These are phyloP conservation scores for Monomorium pharaonis DNA, from an alignment of 1,140 invertebrate genomes.

Conservation along the genomic window DNA sequence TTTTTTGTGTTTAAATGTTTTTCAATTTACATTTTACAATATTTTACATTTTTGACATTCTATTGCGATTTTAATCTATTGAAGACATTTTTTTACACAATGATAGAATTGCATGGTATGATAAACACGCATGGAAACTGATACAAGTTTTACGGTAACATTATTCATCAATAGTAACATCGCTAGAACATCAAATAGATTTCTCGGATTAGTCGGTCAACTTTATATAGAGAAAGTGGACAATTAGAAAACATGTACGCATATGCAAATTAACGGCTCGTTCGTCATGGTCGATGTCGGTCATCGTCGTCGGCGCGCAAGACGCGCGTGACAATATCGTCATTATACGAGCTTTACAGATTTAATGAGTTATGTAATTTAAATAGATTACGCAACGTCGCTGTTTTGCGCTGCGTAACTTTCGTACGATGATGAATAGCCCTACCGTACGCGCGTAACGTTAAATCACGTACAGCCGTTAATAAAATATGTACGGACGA, in stretches of 20 bases:
- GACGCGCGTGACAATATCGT: conserved; percentile 10
- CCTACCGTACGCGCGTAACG: not conserved
- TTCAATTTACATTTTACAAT: not conserved
- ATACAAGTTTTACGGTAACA: not conserved
- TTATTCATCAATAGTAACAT: not conserved
- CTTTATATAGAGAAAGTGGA: conserved; percentile 38
- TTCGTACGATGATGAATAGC: conserved; percentile 27
- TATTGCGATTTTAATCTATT: not conserved
- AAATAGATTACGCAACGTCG: conserved; percentile 40
- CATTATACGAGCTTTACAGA: conserved; percentile 24
- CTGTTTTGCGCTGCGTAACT: conserved; percentile 11
- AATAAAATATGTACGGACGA: conserved; percentile 12
- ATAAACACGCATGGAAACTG: not conserved
- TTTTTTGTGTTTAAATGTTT: not conserved
- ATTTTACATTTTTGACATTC: not conserved
- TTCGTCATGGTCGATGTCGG: not conserved
- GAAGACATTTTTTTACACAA: not conserved
- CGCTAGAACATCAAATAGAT: not conserved
- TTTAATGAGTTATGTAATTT: conserved; percentile 48
- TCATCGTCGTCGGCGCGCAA: not conserved
- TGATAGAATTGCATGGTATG: not conserved
- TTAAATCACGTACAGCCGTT: conserved; percentile 25
- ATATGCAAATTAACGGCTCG: conserved; percentile 25
- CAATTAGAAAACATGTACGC: conserved; percentile 23
- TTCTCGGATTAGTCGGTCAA: not conserved